A percentile compares a stretch with the other conserved stretches of the same genome.
These are phyloP conservation scores for Gisinianus flammeolus DNA, from an alignment of 2,888 invertebrate species.

Conservation along the genomic window DNA sequence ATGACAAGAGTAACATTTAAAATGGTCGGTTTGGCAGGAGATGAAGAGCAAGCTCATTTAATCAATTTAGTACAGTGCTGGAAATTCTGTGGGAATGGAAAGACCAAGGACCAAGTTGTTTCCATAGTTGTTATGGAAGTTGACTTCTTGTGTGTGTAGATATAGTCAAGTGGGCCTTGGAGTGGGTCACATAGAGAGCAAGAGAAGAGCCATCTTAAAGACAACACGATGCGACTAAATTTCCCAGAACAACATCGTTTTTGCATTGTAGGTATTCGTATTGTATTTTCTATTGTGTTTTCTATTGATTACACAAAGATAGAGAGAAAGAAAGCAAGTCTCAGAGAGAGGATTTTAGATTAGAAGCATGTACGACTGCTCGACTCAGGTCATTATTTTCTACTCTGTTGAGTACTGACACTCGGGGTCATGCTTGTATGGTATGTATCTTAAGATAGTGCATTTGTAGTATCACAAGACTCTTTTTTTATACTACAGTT, in stretches of 20 bases:
- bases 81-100: background rate
- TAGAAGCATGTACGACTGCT: background rate
- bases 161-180: background rate
- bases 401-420: background rate
- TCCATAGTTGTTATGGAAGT: background rate
- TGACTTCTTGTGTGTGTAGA: background rate
- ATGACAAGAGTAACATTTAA: background rate
- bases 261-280: no score
- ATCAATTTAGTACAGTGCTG: conserved; percentile 2
- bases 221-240: background rate
- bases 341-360: no score
- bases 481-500: background rate
- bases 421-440: no score
- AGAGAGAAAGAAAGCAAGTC: no score
- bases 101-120: background rate
- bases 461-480: background rate
- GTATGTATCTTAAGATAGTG: background rate
- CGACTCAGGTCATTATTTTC: background rate
- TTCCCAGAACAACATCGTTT: background rate
- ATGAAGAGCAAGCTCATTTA: conserved; percentile 16
- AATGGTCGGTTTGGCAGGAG: conserved; percentile 9
- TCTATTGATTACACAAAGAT: background rate
- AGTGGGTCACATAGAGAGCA: background rate
- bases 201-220: no score
- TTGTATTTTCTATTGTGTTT: no score